A percentile compares a stretch with the other conserved stretches of the same genome.
These are phyloP conservation scores for Cataglyphis cursor DNA, from an alignment of 2,888 invertebrate genomes.

Conservation along the genomic window DNA sequence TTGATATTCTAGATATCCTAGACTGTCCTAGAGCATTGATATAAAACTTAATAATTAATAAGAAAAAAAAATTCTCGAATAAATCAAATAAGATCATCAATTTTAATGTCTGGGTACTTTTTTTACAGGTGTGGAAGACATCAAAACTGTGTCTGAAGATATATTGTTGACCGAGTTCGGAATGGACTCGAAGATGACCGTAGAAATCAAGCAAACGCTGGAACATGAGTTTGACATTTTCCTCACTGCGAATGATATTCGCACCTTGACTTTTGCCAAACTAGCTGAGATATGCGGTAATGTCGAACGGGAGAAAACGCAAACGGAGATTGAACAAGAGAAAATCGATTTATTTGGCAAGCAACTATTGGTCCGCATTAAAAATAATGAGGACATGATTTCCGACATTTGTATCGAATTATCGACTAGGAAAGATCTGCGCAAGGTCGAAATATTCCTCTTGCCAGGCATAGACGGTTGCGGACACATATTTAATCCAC, in stretches of 20 bases:
- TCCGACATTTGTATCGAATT: slow-evolving; percentile 75
- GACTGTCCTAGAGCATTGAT: too few relatives aligned
- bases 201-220: slow-evolving; percentile 97
- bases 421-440: slow-evolving; percentile 67
- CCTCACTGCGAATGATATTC: slow-evolving; percentile 94
- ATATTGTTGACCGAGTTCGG: slow-evolving; percentile 95
- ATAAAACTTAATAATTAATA: not conserved
- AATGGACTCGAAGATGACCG: slow-evolving; percentile 98
- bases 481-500: slow-evolving; percentile 79
- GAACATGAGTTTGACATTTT: slow-evolving; percentile 96
- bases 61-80: not conserved
- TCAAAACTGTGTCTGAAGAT: slow-evolving; percentile 90
- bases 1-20: not conserved
- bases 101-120: not conserved
- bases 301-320: slow-evolving; percentile 47
- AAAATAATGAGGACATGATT: slow-evolving; percentile 61
- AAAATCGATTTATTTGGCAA: slow-evolving; percentile 1
- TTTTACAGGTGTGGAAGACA: slow-evolving; percentile 84
- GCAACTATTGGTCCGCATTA: slow-evolving; percentile 51
- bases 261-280: slow-evolving; percentile 92
- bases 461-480: slow-evolving; percentile 86
- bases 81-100: not conserved
- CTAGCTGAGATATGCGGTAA: slow-evolving; percentile 85
- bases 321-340: slow-evolving; percentile 13
- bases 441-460: slow-evolving; percentile 80